Percentiles rank a stretch among this genome's conserved stretches.
These are phyloP conservation scores for Boloria euphrosyne DNA, from an alignment of 2,888 invertebrate species.

Conservation along the genomic window DNA sequence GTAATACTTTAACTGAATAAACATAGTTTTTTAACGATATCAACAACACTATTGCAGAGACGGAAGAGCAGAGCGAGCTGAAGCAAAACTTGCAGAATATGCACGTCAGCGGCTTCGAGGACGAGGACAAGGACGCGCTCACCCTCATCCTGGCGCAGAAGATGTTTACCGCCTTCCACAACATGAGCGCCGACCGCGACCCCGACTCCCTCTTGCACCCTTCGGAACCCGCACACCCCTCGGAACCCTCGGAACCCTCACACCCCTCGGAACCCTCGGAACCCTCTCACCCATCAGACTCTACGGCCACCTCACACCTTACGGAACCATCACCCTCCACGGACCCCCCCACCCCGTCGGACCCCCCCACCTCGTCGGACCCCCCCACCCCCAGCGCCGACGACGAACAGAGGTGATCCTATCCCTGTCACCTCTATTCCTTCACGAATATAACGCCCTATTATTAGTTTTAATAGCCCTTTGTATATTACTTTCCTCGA, in stretches of 20 bases:
- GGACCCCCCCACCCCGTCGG: neutral
- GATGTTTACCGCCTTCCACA: constrained; percentile 67
- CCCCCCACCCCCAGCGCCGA: constrained; percentile 12
- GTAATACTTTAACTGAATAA: no score
- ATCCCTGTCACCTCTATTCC: neutral
- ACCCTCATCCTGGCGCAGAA: constrained; percentile 59
- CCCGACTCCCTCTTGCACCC: constrained; percentile 15
- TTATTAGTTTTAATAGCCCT: constrained; percentile 4
- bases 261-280: constrained; percentile 17
- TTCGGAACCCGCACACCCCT: constrained; percentile 13
- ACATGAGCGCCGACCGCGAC: constrained; percentile 52
- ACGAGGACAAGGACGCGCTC: constrained; percentile 37
- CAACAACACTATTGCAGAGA: constrained; percentile 2
- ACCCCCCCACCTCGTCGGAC: constrained; percentile 1
- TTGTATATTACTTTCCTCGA: neutral
- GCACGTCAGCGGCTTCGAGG: constrained; percentile 29
- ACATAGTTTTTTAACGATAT: no score
- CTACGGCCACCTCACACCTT: no score
- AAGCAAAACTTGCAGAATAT: constrained; percentile 36
- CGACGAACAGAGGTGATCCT: constrained; percentile 13
- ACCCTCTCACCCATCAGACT: constrained; percentile 19
- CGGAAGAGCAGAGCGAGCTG: constrained; percentile 27
- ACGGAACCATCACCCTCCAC: neutral
- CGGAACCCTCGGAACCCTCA: constrained; percentile 10
- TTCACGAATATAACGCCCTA: neutral